Evolutionary conservation across 2,113 vertebrate species (phyloP).

Genomic region (Sturnira hondurensis): DNA sequence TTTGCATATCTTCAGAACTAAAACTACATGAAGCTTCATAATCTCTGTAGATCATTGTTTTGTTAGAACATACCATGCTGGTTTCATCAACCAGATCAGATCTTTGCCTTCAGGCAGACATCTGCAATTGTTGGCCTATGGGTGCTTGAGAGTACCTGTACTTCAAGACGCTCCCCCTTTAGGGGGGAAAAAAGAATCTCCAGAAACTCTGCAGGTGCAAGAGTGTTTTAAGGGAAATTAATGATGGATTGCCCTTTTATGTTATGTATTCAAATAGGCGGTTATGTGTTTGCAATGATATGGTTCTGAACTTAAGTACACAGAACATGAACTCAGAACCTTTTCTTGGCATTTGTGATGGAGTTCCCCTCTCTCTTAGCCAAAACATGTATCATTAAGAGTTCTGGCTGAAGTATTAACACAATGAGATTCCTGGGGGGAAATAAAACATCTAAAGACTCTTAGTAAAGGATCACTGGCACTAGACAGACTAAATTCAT

Average conservation of each 20-base stretch:
- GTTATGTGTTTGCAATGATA: background rate
- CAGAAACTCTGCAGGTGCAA: constrained; percentile 70
- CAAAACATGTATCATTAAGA: background rate
- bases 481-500: background rate
- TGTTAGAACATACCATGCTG: constrained; percentile 65
- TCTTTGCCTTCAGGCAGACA: constrained; percentile 68
- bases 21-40: constrained; percentile 67
- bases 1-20: constrained; percentile 59
- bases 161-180: constrained; percentile 20
- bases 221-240: constrained; percentile 40
- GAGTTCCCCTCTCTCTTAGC: background rate
- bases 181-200: background rate
- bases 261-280: constrained; percentile 22
- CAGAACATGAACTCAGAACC: constrained; percentile 24
- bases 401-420: background rate
- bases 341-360: background rate
- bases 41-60: constrained; percentile 71
- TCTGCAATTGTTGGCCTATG: constrained; percentile 62
- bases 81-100: constrained; percentile 54
- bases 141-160: constrained; percentile 37
- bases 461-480: background rate
- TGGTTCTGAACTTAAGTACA: constrained; percentile 27
- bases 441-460: background rate
- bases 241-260: constrained; percentile 40
- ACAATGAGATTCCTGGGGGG: background rate